Evolutionary conservation across 2,888 invertebrate species (phyloP).

Genomic region (Drosophila neotestacea): DNA sequence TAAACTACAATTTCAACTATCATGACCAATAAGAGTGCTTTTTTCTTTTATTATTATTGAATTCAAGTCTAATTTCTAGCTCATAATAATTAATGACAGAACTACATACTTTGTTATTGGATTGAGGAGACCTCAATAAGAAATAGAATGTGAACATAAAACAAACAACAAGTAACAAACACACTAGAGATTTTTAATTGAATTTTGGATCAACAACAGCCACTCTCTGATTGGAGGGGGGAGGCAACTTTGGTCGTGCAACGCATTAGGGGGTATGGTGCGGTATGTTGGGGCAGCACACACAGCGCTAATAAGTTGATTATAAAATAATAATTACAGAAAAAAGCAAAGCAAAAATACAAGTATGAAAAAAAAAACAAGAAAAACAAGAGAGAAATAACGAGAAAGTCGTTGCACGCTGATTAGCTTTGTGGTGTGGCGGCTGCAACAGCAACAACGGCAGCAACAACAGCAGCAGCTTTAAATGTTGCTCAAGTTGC

Average conservation of each 20-base stretch:
- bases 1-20: not conserved
- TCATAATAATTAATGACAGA: constrained; percentile 36
- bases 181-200: constrained; percentile 69
- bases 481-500: constrained; percentile 43
- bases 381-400: constrained; percentile 40
- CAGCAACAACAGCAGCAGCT: constrained; percentile 28
- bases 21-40: constrained; percentile 1
- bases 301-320: constrained; percentile 73
- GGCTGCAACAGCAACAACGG: constrained; percentile 15
- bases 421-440: constrained; percentile 74
- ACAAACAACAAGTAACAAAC: constrained; percentile 26
- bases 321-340: constrained; percentile 77
- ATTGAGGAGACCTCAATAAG: constrained; percentile 62
- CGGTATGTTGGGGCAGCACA: constrained; percentile 7
- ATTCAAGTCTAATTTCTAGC: constrained; percentile 44
- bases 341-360: constrained; percentile 20
- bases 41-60: constrained; percentile 8
- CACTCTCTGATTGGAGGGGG: not conserved
- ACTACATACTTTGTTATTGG: constrained; percentile 17
- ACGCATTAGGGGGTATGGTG: constrained; percentile 44
- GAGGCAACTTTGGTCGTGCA: constrained; percentile 28
- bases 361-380: no score
- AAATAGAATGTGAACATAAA: constrained; percentile 73
- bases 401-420: constrained; percentile 80
- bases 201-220: constrained; percentile 54